Evolutionary conservation across 2,888 invertebrate species (phyloP).

Genomic region (Dusona sp.): DNA sequence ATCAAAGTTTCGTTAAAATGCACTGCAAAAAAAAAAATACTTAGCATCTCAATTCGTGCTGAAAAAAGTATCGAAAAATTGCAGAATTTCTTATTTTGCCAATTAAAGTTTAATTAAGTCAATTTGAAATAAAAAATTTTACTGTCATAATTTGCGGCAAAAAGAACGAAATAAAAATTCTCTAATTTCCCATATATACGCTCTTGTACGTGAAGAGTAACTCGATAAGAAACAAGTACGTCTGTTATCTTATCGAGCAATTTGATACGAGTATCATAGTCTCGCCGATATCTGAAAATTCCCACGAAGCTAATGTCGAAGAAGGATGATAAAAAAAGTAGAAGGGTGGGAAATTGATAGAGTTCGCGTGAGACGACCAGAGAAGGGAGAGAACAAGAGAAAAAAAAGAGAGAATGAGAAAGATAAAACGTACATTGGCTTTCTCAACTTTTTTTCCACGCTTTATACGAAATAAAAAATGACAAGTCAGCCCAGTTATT

Average conservation of each 20-base stretch:
- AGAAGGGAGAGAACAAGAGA: background rate
- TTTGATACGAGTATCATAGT: slow-evolving; percentile 28
- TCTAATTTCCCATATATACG: background rate
- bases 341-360: slow-evolving; percentile 12
- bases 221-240: slow-evolving; percentile 29
- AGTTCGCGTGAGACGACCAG: background rate
- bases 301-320: background rate
- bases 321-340: slow-evolving; percentile 14
- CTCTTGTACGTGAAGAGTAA: background rate
- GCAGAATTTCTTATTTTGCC: background rate
- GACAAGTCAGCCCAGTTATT: background rate
- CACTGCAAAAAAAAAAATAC: background rate
- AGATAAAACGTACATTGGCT: slow-evolving; percentile 21
- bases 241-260: slow-evolving; percentile 56
- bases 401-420: slow-evolving; percentile 1
- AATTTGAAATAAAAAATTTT: background rate
- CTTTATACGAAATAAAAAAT: background rate
- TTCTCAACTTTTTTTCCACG: background rate
- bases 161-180: background rate
- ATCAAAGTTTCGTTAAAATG: background rate
- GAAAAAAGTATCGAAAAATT: background rate
- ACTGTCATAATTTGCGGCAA: background rate
- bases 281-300: slow-evolving; percentile 17
- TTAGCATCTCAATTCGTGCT: background rate
- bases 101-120: background rate